Evolutionary conservation across 53 echinoderm and acorn worm species (phyloP), one percentile per base, ranked within the genome.

Genomic region (Echinarachnius parma): DNA sequence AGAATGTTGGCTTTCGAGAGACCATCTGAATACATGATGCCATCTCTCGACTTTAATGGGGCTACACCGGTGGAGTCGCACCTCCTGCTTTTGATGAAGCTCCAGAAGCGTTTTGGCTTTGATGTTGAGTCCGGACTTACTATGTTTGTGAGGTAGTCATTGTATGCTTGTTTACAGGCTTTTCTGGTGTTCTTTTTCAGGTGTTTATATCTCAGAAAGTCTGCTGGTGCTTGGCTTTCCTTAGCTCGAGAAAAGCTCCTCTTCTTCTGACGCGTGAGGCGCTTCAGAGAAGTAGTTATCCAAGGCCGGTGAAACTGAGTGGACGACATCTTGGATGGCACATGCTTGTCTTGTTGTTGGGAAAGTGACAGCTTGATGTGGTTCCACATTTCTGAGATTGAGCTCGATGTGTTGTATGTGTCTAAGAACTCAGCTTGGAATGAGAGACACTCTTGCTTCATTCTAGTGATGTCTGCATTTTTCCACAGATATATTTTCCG

Each of bases 161-260:
- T 46, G 22, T 66, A 46, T 46, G 66, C 66, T 13, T 66, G 47
- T 48, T 66, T 66, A 23, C 66, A 66, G 13, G 66, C 49, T 11
- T 21, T 23, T 66, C 66, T 66, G 14, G 48, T 23, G 13, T 50
- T 52, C 49, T 33, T 53, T 33, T 70, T 70, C 23, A 34, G 24
- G 48, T 10, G 7, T 29, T 29, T 1, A 21, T 33, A 67, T 13
- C 39, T 35, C 29, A 37, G 2, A 22, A 64, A 64, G 28, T 64
- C 45, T 23, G n/a, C n/a, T 53, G 20, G 24, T 5, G 20, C 11
- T 10, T 59, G 28, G 7, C 9, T 24, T 59, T 28, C 31, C 28
- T 59, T 59, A 29, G 60, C 60, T 59, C n/a, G 29, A 11, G 13
- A 4, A 59, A 31, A 52, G 32, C 48, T 49, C 21, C 32, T 25